These are phyloP conservation scores for Antedon mediterranea DNA, from an alignment of 53 echinoderm and acorn worm genomes.

Conservation along the genomic window DNA sequence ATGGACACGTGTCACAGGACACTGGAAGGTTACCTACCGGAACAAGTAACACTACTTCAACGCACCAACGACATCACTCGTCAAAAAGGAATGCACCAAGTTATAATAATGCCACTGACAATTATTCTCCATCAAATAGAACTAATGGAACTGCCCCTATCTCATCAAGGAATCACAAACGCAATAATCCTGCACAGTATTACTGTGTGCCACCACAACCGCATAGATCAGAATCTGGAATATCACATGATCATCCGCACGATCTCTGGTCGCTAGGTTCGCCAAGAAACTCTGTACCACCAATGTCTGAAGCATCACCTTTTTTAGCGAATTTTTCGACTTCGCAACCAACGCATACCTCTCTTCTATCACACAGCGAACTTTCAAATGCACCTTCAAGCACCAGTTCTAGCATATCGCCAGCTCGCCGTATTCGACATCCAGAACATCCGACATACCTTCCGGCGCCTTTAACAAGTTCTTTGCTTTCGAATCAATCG, in stretches of 20 bases:
- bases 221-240: not conserved
- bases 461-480: slow-evolving; percentile 37
- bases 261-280: not conserved
- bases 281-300: not conserved
- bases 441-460: slow-evolving; percentile 86
- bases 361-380: slow-evolving; percentile 32
- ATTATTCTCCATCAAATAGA: not conserved
- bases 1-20: not conserved
- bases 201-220: not conserved
- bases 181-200: not conserved
- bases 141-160: not conserved
- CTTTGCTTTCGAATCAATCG: slow-evolving; percentile 36
- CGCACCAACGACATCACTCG: not conserved
- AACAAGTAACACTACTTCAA: not conserved
- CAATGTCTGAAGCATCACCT: slow-evolving; percentile 3
- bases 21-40: not conserved
- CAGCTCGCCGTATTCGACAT: slow-evolving; percentile 46
- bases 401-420: slow-evolving; percentile 57
- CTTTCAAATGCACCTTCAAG: slow-evolving; percentile 27
- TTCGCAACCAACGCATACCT: slow-evolving; percentile 27
- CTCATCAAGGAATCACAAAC: not conserved
- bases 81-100: not conserved
- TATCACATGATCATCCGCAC: not conserved
- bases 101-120: not conserved
- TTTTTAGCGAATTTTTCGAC: slow-evolving; percentile 57